Percentiles rank a stretch among this genome's conserved stretches.
Conservation (phyloP, 2,888 invertebrate species). For the Chrysolina oricalcia region DNA sequence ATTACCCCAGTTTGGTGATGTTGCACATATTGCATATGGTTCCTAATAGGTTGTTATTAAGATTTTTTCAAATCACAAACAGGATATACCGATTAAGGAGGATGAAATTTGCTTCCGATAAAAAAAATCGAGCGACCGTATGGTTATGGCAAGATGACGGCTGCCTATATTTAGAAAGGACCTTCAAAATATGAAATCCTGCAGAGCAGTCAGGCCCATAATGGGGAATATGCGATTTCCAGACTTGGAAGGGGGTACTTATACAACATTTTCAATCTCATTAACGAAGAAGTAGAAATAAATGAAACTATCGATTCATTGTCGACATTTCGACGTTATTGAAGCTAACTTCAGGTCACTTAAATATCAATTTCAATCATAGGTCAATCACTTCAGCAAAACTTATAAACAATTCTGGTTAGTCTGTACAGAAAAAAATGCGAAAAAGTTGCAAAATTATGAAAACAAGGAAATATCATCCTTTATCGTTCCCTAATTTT, state of each 20-base stretch:
- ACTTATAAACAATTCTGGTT: too few relatives aligned
- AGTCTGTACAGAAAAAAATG: too few relatives aligned
- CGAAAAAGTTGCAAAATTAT: too few relatives aligned
- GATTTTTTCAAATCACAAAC: constrained; percentile 61
- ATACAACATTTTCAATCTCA: not conserved
- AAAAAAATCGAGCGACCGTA: constrained; percentile 40
- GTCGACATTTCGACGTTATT: too few relatives aligned
- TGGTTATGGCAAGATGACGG: constrained; percentile 30
- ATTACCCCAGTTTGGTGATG: constrained; percentile 59
- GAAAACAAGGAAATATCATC: too few relatives aligned
- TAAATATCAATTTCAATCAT: too few relatives aligned
- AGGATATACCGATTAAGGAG: constrained; percentile 58
- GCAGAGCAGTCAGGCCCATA: not conserved
- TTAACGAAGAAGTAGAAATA: too few relatives aligned
- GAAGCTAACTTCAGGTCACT: too few relatives aligned
- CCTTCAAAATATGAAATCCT: not conserved
- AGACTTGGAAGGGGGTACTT: not conserved
- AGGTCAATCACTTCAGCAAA: too few relatives aligned
- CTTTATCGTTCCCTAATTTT: too few relatives aligned
- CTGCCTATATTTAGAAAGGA: constrained; percentile 2
- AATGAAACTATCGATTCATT: too few relatives aligned
- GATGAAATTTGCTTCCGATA: constrained; percentile 54
- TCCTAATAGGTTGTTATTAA: constrained; percentile 54
- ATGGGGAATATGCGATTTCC: not conserved
- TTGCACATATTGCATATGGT: constrained; percentile 62